A percentile compares a stretch with the other conserved stretches of the same genome.
These are phyloP conservation scores for Etheostoma perlongum DNA, from an alignment of 2,797 vertebrate species.

Conservation along the genomic window DNA sequence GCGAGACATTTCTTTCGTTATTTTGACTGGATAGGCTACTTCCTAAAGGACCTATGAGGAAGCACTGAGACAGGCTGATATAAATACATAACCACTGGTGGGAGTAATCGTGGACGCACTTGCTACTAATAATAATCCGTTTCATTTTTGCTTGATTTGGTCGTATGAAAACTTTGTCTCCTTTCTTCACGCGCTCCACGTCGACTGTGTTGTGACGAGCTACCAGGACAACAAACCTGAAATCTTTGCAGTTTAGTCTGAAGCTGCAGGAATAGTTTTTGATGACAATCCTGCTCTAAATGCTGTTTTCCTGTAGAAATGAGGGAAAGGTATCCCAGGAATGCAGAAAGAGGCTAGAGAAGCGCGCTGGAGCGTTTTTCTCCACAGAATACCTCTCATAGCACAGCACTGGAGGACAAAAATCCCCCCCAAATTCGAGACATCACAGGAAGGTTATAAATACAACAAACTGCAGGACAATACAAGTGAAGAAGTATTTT, in stretches of 20 bases:
- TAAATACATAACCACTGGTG: constrained; percentile 28
- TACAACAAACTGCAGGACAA: neutral
- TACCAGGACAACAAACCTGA: neutral
- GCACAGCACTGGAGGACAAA: constrained; percentile 24
- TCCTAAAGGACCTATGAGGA: constrained; percentile 15
- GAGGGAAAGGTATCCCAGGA: constrained; percentile 70
- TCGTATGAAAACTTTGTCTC: neutral
- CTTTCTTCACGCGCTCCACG: constrained; percentile 18
- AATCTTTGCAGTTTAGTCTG: neutral
- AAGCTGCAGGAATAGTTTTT: neutral
- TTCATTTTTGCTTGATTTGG: constrained; percentile 12
- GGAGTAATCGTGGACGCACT: constrained; percentile 56
- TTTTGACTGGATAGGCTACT: neutral
- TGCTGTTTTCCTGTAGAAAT: constrained; percentile 44
- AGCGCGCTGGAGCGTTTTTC: constrained; percentile 40
- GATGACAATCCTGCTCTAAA: constrained; percentile 2
- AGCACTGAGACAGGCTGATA: constrained; percentile 37
- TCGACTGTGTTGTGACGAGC: neutral
- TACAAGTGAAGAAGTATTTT: neutral
- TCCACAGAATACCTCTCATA: constrained; percentile 68
- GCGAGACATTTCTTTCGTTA: neutral
- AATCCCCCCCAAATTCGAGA: neutral
- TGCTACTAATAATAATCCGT: constrained; percentile 11
- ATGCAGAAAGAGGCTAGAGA: constrained; percentile 77
- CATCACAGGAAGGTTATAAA: constrained; percentile 7